Conservation (phyloP, 2,113 vertebrate genomes). For the Lates calcarifer region DNA sequence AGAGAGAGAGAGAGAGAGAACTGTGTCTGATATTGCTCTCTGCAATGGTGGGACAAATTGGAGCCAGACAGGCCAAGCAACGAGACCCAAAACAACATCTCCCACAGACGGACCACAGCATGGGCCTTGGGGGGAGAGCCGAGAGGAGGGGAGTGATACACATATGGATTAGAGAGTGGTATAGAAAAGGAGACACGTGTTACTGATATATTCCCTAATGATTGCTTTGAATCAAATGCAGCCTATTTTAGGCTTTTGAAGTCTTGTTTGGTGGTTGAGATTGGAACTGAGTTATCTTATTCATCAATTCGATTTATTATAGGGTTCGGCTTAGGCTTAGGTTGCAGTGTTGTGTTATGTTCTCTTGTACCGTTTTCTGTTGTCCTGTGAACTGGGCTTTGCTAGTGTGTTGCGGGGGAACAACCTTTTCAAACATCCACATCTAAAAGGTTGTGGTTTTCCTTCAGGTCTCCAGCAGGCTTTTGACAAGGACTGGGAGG, state of each 20-base stretch:
- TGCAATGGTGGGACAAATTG: slow-evolving; percentile 86
- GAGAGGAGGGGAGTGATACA: slow-evolving; percentile 61
- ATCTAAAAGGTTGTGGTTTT: slow-evolving; percentile 57
- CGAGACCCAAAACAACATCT: slow-evolving; percentile 83
- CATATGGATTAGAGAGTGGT: slow-evolving; percentile 72
- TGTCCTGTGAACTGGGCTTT: slow-evolving; percentile 35
- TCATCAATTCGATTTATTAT: slow-evolving; percentile 73
- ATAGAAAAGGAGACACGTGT: slow-evolving; percentile 72
- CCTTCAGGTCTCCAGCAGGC: slow-evolving; percentile 93
- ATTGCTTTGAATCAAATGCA: slow-evolving; percentile 73
- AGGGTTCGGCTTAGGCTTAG: slow-evolving; percentile 48
- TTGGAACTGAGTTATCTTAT: slow-evolving; percentile 67
- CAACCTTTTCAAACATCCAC: slow-evolving; percentile 48
- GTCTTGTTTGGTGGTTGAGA: slow-evolving; percentile 62
- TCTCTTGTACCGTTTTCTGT: slow-evolving; percentile 35
- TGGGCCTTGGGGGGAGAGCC: slow-evolving; percentile 71
- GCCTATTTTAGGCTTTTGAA: slow-evolving; percentile 72
- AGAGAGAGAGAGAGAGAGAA: slow-evolving; percentile 55
- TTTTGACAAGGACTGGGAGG: slow-evolving; percentile 95
- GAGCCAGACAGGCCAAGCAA: slow-evolving; percentile 84
- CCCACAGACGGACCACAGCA: slow-evolving; percentile 82
- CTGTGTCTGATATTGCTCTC: slow-evolving; percentile 82
- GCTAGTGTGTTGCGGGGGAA: slow-evolving; percentile 13
- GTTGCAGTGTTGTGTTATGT: slow-evolving; percentile 57
- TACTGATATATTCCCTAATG: slow-evolving; percentile 76